Evolutionary conservation across 2,797 vertebrate species (phyloP), one percentile per base, ranked within the genome.

Genomic region (Chloroceryle inda): DNA sequence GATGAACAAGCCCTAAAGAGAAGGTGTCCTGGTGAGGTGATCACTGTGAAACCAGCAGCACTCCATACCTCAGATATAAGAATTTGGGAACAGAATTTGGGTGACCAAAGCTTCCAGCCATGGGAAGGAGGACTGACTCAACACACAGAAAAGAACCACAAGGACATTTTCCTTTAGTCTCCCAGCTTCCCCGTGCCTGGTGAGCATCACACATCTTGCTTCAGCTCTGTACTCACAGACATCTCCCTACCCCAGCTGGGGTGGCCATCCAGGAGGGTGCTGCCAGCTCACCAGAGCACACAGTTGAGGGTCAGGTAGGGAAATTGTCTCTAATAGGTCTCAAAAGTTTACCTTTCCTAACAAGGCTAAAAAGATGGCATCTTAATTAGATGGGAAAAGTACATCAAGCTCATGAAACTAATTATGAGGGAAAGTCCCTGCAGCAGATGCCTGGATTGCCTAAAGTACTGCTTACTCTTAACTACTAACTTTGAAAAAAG

Each of bases 381-480:
- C 84, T 87, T 93, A 96, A 97, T 96, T 82, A 95, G 86, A 67
- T 53, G 91, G 74, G 84, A 88, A 96, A 97, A 88, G 50, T 79
- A 95, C 94, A 95, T 89, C 84, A 88, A 94, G 64, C 76, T 95
- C 85, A 90, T 96, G 95, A 96, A 96, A 95, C 86, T 95, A 95
- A 96, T 97, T 96, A 97, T 5, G 1, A 88, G 89, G 94, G 92
- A 85, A 96, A 97, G 89, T 96, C 96, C 96, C 94, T 80, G 86
- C 93, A 97, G 96, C 96, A 96, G 96, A 93, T 96, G 94, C 91
- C 64, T 95, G 82, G 35, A 73, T 95, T 79, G 96, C 91, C 92
- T 88, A 1, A 88, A 95, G 92, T 92, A 8, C 67, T 63, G 35
- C 94, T 92, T 92, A 49, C 79, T 83, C 88, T 76, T 89, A 94